Evolutionary conservation across 2,113 vertebrate genomes (phyloP).

Genomic region (Uria lomvia): DNA sequence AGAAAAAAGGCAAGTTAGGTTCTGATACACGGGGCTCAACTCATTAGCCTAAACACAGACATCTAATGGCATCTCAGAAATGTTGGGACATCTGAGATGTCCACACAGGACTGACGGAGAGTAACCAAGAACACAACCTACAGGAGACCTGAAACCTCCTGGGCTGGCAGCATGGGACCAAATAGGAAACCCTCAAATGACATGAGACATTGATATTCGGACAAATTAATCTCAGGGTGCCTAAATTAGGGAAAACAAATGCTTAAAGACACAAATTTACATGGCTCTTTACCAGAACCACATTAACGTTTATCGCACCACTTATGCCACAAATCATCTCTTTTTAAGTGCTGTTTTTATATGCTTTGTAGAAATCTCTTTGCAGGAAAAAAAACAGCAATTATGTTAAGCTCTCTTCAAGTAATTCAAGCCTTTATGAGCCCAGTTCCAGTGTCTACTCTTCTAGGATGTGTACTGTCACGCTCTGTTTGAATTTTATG

Average conservation of each 20-base stretch:
- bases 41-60: not conserved
- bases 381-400: conserved; percentile 19
- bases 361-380: not conserved
- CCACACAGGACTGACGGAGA: not conserved
- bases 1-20: not conserved
- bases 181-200: not conserved
- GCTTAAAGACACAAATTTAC: not conserved
- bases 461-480: not conserved
- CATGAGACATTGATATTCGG: not conserved
- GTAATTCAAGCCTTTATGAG: not conserved
- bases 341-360: not conserved
- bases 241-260: not conserved
- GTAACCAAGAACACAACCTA: not conserved
- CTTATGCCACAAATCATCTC: not conserved
- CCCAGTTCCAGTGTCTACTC: not conserved
- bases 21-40: not conserved
- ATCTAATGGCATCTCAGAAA: not conserved
- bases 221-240: not conserved
- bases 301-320: conserved; percentile 2
- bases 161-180: not conserved
- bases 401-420: conserved; percentile 12
- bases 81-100: not conserved
- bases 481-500: not conserved
- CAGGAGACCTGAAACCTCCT: not conserved
- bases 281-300: not conserved